These are phyloP conservation scores for Pseudorhiza aurosa DNA, from an alignment of 30 jellyfish, hydroid and myxozoan genomes.

Conservation along the genomic window DNA sequence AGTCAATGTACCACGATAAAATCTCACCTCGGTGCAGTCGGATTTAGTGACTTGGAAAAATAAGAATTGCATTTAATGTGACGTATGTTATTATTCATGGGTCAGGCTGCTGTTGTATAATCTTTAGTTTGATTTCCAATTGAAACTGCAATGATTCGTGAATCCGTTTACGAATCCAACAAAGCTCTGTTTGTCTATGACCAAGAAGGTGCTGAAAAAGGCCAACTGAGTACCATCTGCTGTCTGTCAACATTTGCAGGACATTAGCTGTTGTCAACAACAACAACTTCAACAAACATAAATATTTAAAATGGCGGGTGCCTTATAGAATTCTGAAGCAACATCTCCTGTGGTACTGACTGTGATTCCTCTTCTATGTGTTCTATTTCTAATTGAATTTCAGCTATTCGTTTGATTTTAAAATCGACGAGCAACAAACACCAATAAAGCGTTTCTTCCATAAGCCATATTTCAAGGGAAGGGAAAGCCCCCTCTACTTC, in stretches of 20 bases:
- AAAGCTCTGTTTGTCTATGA: too few relatives aligned
- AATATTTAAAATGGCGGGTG: slow-evolving; percentile 4
- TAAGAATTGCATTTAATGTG: too few relatives aligned
- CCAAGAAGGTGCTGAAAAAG: background rate
- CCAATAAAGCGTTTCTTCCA: background rate
- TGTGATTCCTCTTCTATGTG: background rate
- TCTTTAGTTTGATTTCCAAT: too few relatives aligned
- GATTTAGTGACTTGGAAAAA: too few relatives aligned
- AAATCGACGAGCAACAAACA: background rate
- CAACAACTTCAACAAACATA: slow-evolving; percentile 34
- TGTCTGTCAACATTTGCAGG: background rate
- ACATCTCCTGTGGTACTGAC: background rate
- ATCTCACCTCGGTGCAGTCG: too few relatives aligned
- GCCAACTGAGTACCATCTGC: background rate
- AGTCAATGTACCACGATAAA: too few relatives aligned
- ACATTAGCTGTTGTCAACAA: slow-evolving; percentile 24
- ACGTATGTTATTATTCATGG: too few relatives aligned
- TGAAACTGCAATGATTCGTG: too few relatives aligned
- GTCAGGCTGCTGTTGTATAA: too few relatives aligned
- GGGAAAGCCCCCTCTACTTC: too few relatives aligned
- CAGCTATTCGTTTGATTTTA: background rate
- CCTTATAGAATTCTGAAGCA: background rate
- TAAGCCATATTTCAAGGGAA: too few relatives aligned
- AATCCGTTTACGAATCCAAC: too few relatives aligned
- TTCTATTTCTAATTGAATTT: background rate